These are phyloP conservation scores for Mus caroli DNA, from an alignment of 2,797 vertebrate species.

Conservation along the genomic window DNA sequence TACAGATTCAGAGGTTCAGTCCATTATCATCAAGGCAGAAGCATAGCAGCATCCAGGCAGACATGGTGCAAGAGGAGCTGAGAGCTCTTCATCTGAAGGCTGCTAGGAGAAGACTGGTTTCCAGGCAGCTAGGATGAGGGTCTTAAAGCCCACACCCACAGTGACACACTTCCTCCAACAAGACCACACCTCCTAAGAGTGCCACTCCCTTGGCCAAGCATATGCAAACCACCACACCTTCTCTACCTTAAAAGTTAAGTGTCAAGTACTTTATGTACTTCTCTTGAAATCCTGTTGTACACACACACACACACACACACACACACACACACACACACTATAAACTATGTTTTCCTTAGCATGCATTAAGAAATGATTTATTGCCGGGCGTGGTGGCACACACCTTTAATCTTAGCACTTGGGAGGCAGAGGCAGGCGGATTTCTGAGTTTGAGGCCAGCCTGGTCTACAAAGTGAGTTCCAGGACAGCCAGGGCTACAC, in stretches of 20 bases:
- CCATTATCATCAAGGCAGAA: neutral
- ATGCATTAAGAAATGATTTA: slow-evolving; percentile 17
- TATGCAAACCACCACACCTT: neutral
- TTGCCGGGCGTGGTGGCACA: no score
- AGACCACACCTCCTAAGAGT: no score
- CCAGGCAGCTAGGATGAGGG: neutral
- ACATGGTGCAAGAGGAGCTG: neutral
- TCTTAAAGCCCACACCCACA: neutral
- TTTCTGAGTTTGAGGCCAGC: no score
- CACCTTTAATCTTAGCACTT: neutral
- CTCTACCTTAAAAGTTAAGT: slow-evolving; percentile 42
- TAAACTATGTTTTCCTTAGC: slow-evolving; percentile 11
- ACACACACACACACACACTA: neutral
- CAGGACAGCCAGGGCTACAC: no score
- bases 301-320: neutral
- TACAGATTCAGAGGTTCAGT: neutral
- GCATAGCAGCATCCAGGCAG: neutral
- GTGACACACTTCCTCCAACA: no score
- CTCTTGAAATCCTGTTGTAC: neutral
- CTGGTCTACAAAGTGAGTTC: no score
- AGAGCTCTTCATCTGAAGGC: neutral
- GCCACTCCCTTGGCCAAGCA: no score
- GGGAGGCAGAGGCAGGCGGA: no score
- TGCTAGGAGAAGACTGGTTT: neutral
- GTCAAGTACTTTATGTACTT: neutral